Base-by-base conservation (phyloP, 2,113 vertebrate genomes). In the Nibea coibor region DNA sequence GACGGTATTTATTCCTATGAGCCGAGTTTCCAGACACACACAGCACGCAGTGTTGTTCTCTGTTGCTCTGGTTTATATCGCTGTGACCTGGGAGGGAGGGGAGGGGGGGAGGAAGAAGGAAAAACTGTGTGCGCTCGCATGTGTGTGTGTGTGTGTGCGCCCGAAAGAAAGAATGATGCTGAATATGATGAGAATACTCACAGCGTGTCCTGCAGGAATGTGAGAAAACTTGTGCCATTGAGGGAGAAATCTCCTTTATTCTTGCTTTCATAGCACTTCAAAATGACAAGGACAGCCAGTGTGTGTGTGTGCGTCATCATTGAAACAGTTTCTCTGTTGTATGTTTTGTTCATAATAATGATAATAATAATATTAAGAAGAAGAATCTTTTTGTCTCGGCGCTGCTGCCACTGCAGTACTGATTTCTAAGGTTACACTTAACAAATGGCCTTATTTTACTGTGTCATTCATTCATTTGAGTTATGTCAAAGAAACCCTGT, bases 371-470 rank as follows among this genome's bases (percentile, higher is more conserved):
- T 12, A 43, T 8, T 39, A 39, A 35, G 35, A 35, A 35, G 35
- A 39, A 91, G 91, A 90, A 86, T 75, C 81, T 88, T 90, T 93
- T 93, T 93, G 93, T 92, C 89, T 87, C 87, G 93, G 90, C 88
- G 85, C 90, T 94, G 91, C 91, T 78, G 88, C 56, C 87, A 39
- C 19, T 57, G 63, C 11, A 51, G 59, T 45, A 42, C 74, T 95
- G 93, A 82, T 58, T 63, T 70, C 31, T 70, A 26, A 1, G 45
- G 72, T 62, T 65, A 83, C 76, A 14, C 75, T 70, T 47, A 1
- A 50, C 64, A 5, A 71, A 65, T 75, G 65, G 42, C 65, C 67
- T 74, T 75, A 68, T 76, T 82, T 70, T 61, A 75, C 65, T 78
- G 71, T 67, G 45, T 39, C 1, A 20, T 80, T 65, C 1, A 66